phyloP scores from a whole-genome alignment of 2,888 invertebrate species.

The Torymus aiolomorphi region DNA sequence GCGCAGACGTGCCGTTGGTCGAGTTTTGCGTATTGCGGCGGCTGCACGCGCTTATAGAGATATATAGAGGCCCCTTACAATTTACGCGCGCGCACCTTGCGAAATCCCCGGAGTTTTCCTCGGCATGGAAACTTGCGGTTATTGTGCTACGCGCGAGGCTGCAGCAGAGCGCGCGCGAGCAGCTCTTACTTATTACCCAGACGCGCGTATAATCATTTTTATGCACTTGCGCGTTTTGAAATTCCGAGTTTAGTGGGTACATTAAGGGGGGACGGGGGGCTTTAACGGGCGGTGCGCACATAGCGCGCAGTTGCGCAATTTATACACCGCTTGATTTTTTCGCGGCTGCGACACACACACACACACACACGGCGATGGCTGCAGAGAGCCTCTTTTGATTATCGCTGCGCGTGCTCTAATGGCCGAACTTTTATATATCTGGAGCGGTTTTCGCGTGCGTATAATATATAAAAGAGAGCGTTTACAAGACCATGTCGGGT shows the following conservation, averaged over 20 bases:
- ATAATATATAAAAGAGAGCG: background rate
- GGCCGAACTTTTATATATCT: too few species aligned
- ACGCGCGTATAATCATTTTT: conserved; percentile 54
- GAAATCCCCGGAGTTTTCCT: conserved; percentile 55
- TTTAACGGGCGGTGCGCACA: conserved; percentile 7
- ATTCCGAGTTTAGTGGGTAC: conserved; percentile 46
- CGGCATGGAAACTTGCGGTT: conserved; percentile 52
- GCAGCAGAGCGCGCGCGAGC: background rate
- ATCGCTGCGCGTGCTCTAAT: background rate
- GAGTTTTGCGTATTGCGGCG: conserved; percentile 32
- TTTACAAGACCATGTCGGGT: background rate
- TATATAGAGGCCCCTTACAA: too few species aligned
- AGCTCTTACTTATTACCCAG: conserved; percentile 49
- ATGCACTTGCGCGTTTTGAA: conserved; percentile 53
- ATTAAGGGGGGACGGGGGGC: conserved; percentile 19
- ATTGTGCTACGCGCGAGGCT: conserved; percentile 25
- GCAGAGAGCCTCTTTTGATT: background rate
- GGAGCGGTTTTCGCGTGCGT: background rate
- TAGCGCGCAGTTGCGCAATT: conserved; percentile 33
- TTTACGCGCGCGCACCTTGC: conserved; percentile 31
- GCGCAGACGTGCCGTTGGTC: conserved; percentile 18
- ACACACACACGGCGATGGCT: too few species aligned
- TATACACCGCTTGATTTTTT: conserved; percentile 42
- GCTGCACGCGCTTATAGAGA: background rate
- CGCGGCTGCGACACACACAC: background rate